Conservation (phyloP, 1,140 invertebrate genomes). For the Mamestra configurata region DNA sequence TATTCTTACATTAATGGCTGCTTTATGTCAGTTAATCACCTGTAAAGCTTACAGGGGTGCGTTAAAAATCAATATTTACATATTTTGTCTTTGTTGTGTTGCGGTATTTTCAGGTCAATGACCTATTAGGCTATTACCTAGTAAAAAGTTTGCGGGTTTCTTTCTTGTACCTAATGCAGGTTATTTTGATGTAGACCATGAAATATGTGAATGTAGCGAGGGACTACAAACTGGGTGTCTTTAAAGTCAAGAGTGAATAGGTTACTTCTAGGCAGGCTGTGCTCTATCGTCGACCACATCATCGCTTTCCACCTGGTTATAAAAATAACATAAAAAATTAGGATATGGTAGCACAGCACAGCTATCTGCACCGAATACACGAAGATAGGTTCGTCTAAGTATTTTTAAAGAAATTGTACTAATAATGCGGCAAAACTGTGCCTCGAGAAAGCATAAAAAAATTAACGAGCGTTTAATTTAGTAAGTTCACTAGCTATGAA, state of each 20-base stretch:
- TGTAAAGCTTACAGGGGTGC: background rate
- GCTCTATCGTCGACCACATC: too few species aligned
- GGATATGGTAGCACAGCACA: too few species aligned
- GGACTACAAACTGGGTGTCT: too few species aligned
- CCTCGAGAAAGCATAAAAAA: background rate
- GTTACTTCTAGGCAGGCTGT: too few species aligned
- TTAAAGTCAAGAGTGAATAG: too few species aligned
- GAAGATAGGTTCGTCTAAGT: too few species aligned
- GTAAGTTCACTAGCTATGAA: background rate
- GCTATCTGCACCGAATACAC: too few species aligned
- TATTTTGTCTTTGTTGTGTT: conserved; percentile 36
- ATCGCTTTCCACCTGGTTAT: too few species aligned
- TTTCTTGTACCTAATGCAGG: background rate
- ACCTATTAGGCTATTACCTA: conserved; percentile 20
- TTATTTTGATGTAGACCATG: too few species aligned
- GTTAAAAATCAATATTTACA: conserved; percentile 47
- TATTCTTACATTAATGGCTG: background rate
- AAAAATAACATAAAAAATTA: too few species aligned
- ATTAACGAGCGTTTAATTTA: conserved; percentile 8
- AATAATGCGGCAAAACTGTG: background rate
- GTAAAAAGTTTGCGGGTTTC: conserved; percentile 25
- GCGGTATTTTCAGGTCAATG: conserved; percentile 37
- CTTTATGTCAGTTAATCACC: background rate
- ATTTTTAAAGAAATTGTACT: too few species aligned
- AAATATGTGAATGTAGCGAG: too few species aligned